Base-by-base conservation (phyloP, 2,113 vertebrate species). In the Antigone vipio region DNA sequence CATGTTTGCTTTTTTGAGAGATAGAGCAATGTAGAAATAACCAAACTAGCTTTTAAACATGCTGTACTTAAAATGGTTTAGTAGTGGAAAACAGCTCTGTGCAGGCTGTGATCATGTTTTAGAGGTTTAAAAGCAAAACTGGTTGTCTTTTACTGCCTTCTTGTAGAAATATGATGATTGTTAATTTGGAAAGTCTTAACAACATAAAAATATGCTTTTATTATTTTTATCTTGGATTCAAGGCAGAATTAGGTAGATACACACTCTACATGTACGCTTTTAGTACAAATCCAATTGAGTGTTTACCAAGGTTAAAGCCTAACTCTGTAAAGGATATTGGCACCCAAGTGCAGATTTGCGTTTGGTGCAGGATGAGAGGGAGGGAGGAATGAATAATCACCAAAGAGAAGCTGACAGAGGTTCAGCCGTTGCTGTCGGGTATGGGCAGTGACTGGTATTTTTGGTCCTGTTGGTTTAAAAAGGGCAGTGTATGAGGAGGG, bases 261-360 rank as follows among this genome's bases (percentile, higher is more conserved):
- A 5, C 6, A 4, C 18, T 73, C 9, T 38, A 12, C 0, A 0
- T 42, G 42, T 35, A 15, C 2, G 3, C 7, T 76, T 74, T 6
- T 12, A 80, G 16, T 29, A 35, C 32, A 62, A 60, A 76, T 35
- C 6, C 7, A 27, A 15, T 15, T 1, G 11, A 56, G 21, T 44
- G 15, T 55, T 71, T 53, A 18, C 6, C 15, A 26, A 38, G 47
- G n/a, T 58, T 85, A 74, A 86, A 77, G 4, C 10, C 69, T 85
- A 35, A 27, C 35, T 88, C 17, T 11, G 20, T 50, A 74, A 80
- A 35, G 27, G 22, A 22, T 58, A 84, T 21, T 72, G 58, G 76
- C 38, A 50, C 21, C 13, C 15, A 17, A 53, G 6, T 45, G 26
- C 16, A 62, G 24, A 10, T 82, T 88, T 88, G 26, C 49, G 8